phyloP scores from a whole-genome alignment of 2,888 invertebrate genomes.

The Xestia ashworthii region DNA sequence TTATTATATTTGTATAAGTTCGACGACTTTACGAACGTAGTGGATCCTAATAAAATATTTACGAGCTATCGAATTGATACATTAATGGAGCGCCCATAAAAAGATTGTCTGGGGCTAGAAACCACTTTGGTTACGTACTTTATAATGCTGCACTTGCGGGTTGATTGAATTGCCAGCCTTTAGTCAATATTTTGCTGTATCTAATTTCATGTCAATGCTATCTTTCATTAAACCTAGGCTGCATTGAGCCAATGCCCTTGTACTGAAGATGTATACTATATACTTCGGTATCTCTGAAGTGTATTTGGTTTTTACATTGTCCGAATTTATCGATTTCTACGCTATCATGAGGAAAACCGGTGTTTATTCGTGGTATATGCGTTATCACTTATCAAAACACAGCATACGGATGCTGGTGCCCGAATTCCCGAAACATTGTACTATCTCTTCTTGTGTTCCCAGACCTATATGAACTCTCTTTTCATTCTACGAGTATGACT shows the following conservation, averaged over 20 bases:
- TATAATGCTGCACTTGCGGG: background rate
- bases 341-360: constrained; percentile 21
- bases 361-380: background rate
- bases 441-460: background rate
- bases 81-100: constrained; percentile 67
- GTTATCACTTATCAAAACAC: constrained; percentile 18
- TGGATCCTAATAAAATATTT: constrained; percentile 71
- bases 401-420: background rate
- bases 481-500: background rate
- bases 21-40: constrained; percentile 60
- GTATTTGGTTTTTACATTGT: constrained; percentile 19
- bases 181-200: background rate
- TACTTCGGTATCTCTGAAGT: background rate
- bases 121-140: constrained; percentile 36
- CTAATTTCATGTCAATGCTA: background rate
- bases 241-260: background rate
- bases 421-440: background rate
- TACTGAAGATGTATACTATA: background rate
- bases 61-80: constrained; percentile 74
- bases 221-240: background rate
- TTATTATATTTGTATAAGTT: constrained; percentile 59
- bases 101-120: constrained; percentile 20
- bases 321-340: background rate
- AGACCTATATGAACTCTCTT: background rate
- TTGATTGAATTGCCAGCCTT: constrained; percentile 4